Percentiles rank a stretch among this genome's conserved stretches.
phyloP scores from a whole-genome alignment of 2,888 invertebrate genomes.

The Megamerina dolium region DNA sequence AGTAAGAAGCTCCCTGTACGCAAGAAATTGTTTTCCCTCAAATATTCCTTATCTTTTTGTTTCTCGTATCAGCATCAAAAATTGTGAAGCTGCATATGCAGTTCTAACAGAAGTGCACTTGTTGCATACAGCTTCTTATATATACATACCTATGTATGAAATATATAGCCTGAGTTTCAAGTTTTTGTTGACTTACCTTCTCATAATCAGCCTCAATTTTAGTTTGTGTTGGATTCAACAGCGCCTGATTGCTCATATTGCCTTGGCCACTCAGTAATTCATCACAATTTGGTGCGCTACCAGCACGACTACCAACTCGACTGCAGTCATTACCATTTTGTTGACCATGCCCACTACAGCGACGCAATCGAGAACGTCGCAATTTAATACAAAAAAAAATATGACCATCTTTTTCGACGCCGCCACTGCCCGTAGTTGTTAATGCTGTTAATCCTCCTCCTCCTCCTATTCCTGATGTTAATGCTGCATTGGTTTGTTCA shows the following conservation, averaged over 20 bases:
- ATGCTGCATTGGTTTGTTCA: conserved; percentile 17
- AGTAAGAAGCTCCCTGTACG: too few species aligned
- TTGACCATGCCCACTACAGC: conserved; percentile 39
- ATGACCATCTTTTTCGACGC: conserved; percentile 39
- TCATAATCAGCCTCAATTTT: conserved; percentile 47
- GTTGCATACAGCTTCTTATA: too few species aligned
- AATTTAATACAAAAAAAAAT: conserved; percentile 45
- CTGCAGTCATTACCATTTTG: conserved; percentile 36
- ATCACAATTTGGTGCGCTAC: conserved; percentile 26
- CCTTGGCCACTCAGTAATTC: conserved; percentile 25
- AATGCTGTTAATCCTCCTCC: too few species aligned
- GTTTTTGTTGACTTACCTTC: conserved; percentile 43
- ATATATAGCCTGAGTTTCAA: too few species aligned
- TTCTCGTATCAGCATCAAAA: too few species aligned
- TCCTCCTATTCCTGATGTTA: conserved; percentile 11
- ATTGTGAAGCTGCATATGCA: too few species aligned
- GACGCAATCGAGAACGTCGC: conserved; percentile 36
- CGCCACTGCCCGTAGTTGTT: not conserved
- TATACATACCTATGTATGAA: too few species aligned
- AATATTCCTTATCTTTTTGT: too few species aligned
- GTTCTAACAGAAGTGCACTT: too few species aligned
- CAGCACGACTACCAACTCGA: conserved; percentile 25
- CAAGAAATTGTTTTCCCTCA: too few species aligned
- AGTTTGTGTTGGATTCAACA: conserved; percentile 43
- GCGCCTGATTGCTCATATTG: conserved; percentile 44